Conservation (phyloP, 2,113 vertebrate species). For the Cryptomyrus ogoouensis region DNA sequence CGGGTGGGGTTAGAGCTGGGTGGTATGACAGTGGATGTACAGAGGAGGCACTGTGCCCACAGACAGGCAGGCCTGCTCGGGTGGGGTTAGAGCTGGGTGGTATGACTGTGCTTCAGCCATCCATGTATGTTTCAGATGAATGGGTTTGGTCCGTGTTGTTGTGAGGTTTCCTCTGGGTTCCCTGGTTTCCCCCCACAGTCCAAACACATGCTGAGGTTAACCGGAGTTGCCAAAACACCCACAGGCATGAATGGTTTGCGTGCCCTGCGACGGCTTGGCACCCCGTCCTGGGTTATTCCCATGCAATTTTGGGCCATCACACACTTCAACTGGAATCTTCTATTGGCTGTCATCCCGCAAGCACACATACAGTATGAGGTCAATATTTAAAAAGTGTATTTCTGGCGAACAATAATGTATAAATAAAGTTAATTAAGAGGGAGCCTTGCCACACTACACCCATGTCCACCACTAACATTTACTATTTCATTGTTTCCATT, state of each 20-base stretch:
- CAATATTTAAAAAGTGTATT: neutral
- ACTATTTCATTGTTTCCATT: neutral
- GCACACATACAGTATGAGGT: constrained; percentile 2
- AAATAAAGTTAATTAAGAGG: neutral
- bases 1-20: no score
- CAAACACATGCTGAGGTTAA: neutral
- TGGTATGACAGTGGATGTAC: no score
- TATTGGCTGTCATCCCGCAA: constrained; percentile 33
- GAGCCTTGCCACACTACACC: neutral
- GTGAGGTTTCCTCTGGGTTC: neutral
- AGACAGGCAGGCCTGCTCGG: neutral
- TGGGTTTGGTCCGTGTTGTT: neutral
- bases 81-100: neutral
- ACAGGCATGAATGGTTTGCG: neutral
- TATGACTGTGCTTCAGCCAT: neutral
- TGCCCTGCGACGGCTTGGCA: no score
- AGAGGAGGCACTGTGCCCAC: no score
- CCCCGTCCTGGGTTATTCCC: neutral
- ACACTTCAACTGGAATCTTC: constrained; percentile 40
- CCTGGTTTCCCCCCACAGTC: neutral
- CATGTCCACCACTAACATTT: neutral
- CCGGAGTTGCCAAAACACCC: neutral
- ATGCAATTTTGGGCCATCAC: constrained; percentile 19
- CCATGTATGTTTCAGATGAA: neutral
- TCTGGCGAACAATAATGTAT: neutral